Evolutionary conservation across 2,888 invertebrate species (phyloP).

Genomic region (Leucania comma): DNA sequence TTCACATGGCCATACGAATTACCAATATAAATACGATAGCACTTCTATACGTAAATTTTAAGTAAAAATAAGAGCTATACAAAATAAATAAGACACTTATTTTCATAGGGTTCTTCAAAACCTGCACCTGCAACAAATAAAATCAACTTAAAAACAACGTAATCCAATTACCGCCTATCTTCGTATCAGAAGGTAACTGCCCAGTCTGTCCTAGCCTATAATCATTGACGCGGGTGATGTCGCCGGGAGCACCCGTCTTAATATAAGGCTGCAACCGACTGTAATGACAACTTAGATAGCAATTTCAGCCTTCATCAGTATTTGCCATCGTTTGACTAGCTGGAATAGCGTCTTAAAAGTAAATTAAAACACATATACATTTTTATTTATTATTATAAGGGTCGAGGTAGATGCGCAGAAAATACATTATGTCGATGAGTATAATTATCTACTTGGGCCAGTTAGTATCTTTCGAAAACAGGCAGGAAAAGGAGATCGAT

Average conservation of each 20-base stretch:
- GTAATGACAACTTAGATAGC: constrained; percentile 29
- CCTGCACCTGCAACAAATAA: neutral
- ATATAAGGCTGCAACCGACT: constrained; percentile 23
- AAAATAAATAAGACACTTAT: neutral
- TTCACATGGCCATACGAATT: too few species aligned
- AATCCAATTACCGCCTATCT: constrained; percentile 10
- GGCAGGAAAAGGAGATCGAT: too few species aligned
- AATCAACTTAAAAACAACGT: constrained; percentile 9
- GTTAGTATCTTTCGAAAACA: too few species aligned
- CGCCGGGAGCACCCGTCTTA: constrained; percentile 20
- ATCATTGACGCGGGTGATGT: constrained; percentile 18
- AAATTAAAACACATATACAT: too few species aligned
- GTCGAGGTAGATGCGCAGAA: too few species aligned
- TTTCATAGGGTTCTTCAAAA: neutral
- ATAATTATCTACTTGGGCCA: too few species aligned
- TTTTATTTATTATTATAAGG: too few species aligned
- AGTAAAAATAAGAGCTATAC: too few species aligned
- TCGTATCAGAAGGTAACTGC: constrained; percentile 1
- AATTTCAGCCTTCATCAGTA: constrained; percentile 29
- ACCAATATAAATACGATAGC: too few species aligned
- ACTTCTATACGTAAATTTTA: too few species aligned
- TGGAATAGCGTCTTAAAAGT: too few species aligned
- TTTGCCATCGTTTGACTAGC: neutral
- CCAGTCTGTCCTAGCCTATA: constrained; percentile 5
- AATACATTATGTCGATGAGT: too few species aligned